Base-by-base conservation (phyloP, 1,140 invertebrate genomes). In the Drosophila seguyi region DNA sequence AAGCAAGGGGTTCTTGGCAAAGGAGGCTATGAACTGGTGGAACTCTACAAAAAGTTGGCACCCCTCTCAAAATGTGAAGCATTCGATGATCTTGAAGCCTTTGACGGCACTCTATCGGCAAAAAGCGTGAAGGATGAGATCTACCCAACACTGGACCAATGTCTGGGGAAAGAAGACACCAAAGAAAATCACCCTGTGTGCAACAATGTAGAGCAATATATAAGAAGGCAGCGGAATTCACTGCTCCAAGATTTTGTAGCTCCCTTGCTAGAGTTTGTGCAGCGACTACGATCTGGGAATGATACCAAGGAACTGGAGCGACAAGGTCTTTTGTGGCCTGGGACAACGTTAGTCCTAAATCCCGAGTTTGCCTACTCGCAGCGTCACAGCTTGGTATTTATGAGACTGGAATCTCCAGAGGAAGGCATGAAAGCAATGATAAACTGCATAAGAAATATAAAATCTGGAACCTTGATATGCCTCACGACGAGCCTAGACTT, bases 181-280 rank as follows among this genome's bases (percentile, higher is more conserved):
- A 25, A 29, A 4, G 14, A 53, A 31, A 10, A n/a, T 18, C n/a
- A 8, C 10, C 0, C 52, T 6, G 11, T 2, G 8, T 16, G 29
- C 2, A 41, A 25, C 25, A 42, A 88, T 45, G 74, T 78, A 3
- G 42, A 96, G 29, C 95, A 97, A 75, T 98, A 98, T 85, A 91
- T 98, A 13, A 96, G 97, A 80, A 94, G 95, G 0, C 97, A 98
- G 77, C 97, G 96, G 82, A 92, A 96, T 13, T 92, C 97, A 4
- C 91, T 98, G 22, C 91, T 96, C 13, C 96, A 97, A 93, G 97
- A 98, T 92, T 96, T 96, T 92, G 93, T 95, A 41, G 84, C 90
- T 1, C 95, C 95, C 4, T 78, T 96, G 41, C 79, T 95, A 8
- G 93, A 87, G 55, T 92, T 91, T 56, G 83, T 92, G 4, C 60